Evolutionary conservation across 2,888 invertebrate species (phyloP), one percentile per base, ranked within the genome.

Genomic region (Troides helena): DNA sequence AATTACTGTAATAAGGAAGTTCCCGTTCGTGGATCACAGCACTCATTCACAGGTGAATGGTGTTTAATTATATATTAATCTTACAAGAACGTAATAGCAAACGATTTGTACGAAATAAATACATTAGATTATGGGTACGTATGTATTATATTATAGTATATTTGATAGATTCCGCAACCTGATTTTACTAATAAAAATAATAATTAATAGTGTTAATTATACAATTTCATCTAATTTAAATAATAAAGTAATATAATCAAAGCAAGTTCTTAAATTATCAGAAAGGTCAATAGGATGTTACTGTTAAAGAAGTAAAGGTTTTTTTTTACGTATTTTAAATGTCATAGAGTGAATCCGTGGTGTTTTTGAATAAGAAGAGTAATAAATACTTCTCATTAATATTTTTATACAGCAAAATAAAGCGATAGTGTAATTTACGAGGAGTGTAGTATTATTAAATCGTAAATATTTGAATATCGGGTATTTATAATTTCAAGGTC

Each of bases 291-390:
- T 53, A 53, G 17, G 53, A 53, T 53, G 18, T 53, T 53, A 53
- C n/a, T 53, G 17, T 17, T 53, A 53, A 18, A 18, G 6, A 23
- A 21, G n/a, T 17, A 30, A 23, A 67, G 30, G 59, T 58, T 23
- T 46, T 62, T 67, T 60, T 65, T 61, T 62, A 61, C 59, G 39
- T 62, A 43, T 23, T 58, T 17, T 65, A 65, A 71, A 71, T 69
- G 65, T 71, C 67, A 68, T 23, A 71, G 18, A 62, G 65, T 67
- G 70, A 67, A 67, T 70, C 70, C 67, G 67, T 67, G 58, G 59
- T 61, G 43, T 36, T 23, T 43, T 63, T 56, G 4, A 30, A 30
- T 30, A 30, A 30, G 25, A 25, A 25, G 30, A 30, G 14, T 18
- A 58, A 67, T 17, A 18, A 18, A 53, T 46, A 17, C 46, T 21